Percentiles rank a stretch among this genome's conserved stretches.
These are phyloP conservation scores for Hypothenemus hampei DNA, from an alignment of 1,140 invertebrate species.

Conservation along the genomic window DNA sequence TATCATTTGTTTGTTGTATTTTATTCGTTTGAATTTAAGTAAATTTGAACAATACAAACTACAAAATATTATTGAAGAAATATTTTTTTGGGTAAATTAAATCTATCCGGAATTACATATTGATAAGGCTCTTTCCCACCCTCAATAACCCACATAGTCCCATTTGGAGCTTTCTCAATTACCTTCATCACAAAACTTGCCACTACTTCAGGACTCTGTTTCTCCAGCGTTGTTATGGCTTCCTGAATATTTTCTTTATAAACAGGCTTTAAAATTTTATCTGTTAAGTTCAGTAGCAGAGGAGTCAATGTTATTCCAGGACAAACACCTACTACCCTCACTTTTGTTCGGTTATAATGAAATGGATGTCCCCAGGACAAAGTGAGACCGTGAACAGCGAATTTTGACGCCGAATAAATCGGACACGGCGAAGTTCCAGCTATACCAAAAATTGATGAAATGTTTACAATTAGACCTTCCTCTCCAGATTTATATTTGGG, in stretches of 20 bases:
- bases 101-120: slow-evolving; percentile 16
- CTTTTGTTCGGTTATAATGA: slow-evolving; percentile 33
- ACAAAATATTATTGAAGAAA: background rate
- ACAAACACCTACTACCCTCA: slow-evolving; percentile 39
- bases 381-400: slow-evolving; percentile 31
- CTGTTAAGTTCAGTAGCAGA: background rate
- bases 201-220: slow-evolving; percentile 23
- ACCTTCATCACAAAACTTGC: slow-evolving; percentile 23
- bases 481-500: slow-evolving; percentile 30
- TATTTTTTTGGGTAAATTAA: background rate
- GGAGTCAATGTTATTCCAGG: slow-evolving; percentile 37
- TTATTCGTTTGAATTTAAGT: too few relatives aligned
- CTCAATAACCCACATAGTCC: slow-evolving; percentile 30
- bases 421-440: slow-evolving; percentile 19
- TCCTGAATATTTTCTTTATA: too few relatives aligned
- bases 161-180: slow-evolving; percentile 26
- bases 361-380: slow-evolving; percentile 25
- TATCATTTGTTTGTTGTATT: too few relatives aligned
- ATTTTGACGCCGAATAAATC: slow-evolving; percentile 35
- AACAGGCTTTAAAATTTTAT: slow-evolving; percentile 13
- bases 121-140: slow-evolving; percentile 25
- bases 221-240: too few relatives aligned
- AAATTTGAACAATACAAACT: too few relatives aligned
- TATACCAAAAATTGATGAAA: slow-evolving; percentile 33
- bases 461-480: slow-evolving; percentile 37